These are phyloP conservation scores for Tetropium fuscum DNA, from an alignment of 2,888 invertebrate species.

Conservation along the genomic window DNA sequence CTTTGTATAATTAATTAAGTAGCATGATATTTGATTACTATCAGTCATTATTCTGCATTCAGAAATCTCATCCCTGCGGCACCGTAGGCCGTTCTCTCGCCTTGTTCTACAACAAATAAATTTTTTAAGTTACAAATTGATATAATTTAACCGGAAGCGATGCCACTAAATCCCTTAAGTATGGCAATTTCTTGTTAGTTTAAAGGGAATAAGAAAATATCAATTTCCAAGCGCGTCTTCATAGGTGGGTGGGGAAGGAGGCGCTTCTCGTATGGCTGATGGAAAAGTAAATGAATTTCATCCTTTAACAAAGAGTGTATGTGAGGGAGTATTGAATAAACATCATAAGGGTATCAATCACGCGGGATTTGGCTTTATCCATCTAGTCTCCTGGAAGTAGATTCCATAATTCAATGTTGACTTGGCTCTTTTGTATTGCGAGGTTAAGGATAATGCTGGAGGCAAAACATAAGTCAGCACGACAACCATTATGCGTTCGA, in stretches of 20 bases:
- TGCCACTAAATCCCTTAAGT: slow-evolving; percentile 17
- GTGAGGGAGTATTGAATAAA: slow-evolving; percentile 54
- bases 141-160: slow-evolving; percentile 18
- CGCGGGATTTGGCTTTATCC: slow-evolving; percentile 57
- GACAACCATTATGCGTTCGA: slow-evolving; percentile 21
- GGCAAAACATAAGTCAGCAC: slow-evolving; percentile 22
- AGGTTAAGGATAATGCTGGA: slow-evolving; percentile 18
- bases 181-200: slow-evolving; percentile 20
- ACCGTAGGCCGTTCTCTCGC: not conserved
- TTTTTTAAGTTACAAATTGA: slow-evolving; percentile 25
- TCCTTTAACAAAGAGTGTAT: slow-evolving; percentile 40
- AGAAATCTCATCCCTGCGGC: slow-evolving; percentile 6
- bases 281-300: slow-evolving; percentile 44
- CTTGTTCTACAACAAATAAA: slow-evolving; percentile 15
- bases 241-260: slow-evolving; percentile 15
- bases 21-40: too few species aligned
- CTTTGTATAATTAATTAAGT: too few species aligned
- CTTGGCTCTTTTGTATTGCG: slow-evolving; percentile 49
- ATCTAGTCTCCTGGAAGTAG: slow-evolving; percentile 53
- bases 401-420: slow-evolving; percentile 59
- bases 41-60: too few species aligned
- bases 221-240: slow-evolving; percentile 18
- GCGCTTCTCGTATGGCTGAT: slow-evolving; percentile 23
- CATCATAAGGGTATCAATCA: slow-evolving; percentile 59
- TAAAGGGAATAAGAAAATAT: slow-evolving; percentile 27